A percentile compares a stretch with the other conserved stretches of the same genome.
These are phyloP conservation scores for Scarus forsteni DNA, from an alignment of 2,797 vertebrate genomes.

Conservation along the genomic window DNA sequence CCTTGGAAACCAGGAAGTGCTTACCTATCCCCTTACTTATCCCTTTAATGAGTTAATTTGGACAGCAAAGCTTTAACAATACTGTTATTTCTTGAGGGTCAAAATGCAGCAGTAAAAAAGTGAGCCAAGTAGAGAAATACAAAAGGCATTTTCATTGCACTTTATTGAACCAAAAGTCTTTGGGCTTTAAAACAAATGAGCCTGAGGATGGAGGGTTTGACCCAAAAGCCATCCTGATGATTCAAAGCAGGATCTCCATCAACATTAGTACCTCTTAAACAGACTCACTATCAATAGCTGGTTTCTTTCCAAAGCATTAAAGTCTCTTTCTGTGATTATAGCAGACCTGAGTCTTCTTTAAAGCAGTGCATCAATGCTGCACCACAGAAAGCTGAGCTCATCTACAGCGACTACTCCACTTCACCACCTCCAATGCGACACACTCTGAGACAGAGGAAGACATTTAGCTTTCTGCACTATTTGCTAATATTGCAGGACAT, in stretches of 20 bases:
- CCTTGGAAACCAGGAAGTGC: too few relatives aligned
- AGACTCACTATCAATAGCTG: slow-evolving; percentile 12
- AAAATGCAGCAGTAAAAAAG: too few relatives aligned
- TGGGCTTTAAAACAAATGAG: background rate
- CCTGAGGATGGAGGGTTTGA: background rate
- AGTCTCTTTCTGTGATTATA: slow-evolving; percentile 25
- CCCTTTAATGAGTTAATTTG: too few relatives aligned
- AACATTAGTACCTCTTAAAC: background rate
- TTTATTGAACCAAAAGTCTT: slow-evolving; percentile 5
- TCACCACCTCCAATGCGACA: slow-evolving; percentile 3
- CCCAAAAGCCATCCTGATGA: background rate
- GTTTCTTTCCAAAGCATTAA: slow-evolving; percentile 11
- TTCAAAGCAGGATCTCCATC: slow-evolving; percentile 9
- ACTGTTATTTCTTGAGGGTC: too few relatives aligned
- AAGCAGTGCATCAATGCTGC: slow-evolving; percentile 30
- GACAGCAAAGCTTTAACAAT: too few relatives aligned
- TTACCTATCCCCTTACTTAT: too few relatives aligned
- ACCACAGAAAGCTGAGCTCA: slow-evolving; percentile 35
- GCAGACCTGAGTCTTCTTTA: slow-evolving; percentile 7
- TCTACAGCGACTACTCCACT: slow-evolving; percentile 9
- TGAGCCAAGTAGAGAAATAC: too few relatives aligned
- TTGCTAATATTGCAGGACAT: background rate
- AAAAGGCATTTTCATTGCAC: background rate
- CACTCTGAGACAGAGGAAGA: background rate
- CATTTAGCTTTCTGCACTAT: slow-evolving; percentile 9